These are phyloP conservation scores for Talpa occidentalis DNA, from an alignment of 2,113 vertebrate genomes.

Conservation along the genomic window DNA sequence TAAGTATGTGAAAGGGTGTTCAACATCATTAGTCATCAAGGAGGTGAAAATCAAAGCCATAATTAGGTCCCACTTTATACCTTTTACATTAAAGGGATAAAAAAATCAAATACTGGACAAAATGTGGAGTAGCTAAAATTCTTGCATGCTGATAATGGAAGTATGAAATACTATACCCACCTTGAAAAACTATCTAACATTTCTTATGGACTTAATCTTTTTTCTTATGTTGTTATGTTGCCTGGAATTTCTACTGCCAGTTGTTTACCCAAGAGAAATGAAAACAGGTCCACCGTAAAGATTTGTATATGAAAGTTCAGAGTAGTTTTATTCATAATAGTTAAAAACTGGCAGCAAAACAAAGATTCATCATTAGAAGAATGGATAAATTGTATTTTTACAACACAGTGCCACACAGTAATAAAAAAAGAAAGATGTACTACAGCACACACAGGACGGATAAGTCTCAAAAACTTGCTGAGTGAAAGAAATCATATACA, in stretches of 20 bases:
- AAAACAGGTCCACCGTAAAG: not conserved
- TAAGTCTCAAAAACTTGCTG: not conserved
- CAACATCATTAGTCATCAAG: not conserved
- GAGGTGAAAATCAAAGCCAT: constrained; percentile 20
- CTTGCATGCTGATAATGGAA: not conserved
- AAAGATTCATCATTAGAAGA: not conserved
- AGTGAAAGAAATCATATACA: not conserved
- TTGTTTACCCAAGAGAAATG: not conserved
- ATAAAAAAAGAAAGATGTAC: not conserved
- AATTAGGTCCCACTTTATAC: not conserved
- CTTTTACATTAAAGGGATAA: not conserved
- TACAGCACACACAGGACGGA: not conserved
- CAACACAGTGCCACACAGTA: not conserved
- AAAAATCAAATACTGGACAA: not conserved
- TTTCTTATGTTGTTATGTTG: not conserved
- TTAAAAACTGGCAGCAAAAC: not conserved
- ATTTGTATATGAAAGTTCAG: not conserved
- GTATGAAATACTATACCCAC: not conserved
- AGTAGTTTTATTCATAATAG: not conserved
- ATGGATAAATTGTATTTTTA: constrained; percentile 2
- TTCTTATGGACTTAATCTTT: not conserved
- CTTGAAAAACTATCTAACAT: not conserved
- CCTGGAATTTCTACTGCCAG: not conserved
- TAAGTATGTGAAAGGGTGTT: not conserved
- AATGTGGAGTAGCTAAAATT: not conserved